Evolutionary conservation across 2,888 invertebrate species (phyloP), one percentile per base, ranked within the genome.

Genomic region (Rhynchonema sp.): DNA sequence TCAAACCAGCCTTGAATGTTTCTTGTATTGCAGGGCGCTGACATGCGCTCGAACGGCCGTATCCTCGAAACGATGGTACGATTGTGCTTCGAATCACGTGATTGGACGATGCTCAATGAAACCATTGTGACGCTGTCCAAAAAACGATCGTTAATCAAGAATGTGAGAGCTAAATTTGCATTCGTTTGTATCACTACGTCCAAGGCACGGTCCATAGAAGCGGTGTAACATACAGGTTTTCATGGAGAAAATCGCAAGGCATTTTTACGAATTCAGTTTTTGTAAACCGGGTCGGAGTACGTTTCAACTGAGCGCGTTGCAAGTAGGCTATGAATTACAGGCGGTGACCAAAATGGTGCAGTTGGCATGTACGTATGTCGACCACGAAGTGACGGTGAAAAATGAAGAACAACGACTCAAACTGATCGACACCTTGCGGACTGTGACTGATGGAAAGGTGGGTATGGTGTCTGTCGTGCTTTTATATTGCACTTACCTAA

Each of bases 401-500:
- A 85, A 86, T 68, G 86, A 87, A 74, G 89, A 89, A 65, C 87
- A 86, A 78, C 65, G 63, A 27, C 81, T 94, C 55, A 90, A 91
- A 73, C 80, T 98, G 0, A 96, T 99, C 71, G 94, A 96, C 74
- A 94, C 96, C 0, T 77, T 99, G 57, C 81, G 90, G 64, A 82
- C 84, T 3, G 94, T 98, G 1, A 96, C 96, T 0, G 94, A 92
- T 73, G 98, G 98, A 65, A 98, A 98, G 77, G 82, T 82, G 73
- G 68, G 63, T 30, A 22, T 23, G n/a, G n/a, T n/a, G n/a, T n/a
- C n/a, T n/a, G n/a, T n/a, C n/a, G n/a, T n/a, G n/a, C n/a, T n/a
- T n/a, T n/a, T n/a, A n/a, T 38, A 38, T 38, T 38, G 38, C 38
- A 38, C n/a, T n/a, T n/a, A n/a, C n/a, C n/a, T n/a, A n/a, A n/a